A percentile compares a stretch with the other conserved stretches of the same genome.
Evolutionary conservation across 2,113 vertebrate genomes (phyloP).

Genomic region (Rhinolophus sinicus): DNA sequence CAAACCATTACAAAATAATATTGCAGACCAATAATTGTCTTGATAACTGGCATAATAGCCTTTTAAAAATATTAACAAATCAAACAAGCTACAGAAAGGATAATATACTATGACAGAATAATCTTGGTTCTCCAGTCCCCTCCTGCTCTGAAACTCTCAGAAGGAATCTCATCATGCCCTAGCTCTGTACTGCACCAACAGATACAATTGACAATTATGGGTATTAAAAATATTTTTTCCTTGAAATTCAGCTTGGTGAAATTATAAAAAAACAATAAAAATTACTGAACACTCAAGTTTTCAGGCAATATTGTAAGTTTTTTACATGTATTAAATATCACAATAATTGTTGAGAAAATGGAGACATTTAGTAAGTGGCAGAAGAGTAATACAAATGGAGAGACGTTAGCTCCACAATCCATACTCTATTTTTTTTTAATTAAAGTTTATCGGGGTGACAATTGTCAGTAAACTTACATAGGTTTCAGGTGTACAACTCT

Average conservation of each 20-base stretch:
- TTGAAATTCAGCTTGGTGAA: not conserved
- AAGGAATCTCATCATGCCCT: not conserved
- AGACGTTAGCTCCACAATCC: not conserved
- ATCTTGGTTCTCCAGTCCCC: not conserved
- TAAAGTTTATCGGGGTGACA: too few species aligned
- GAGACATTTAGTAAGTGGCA: not conserved
- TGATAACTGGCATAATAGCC: not conserved
- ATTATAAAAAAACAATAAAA: not conserved
- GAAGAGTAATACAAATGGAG: not conserved
- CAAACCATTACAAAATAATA: not conserved
- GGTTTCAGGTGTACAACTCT: too few species aligned
- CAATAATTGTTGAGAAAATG: not conserved
- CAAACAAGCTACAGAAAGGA: not conserved
- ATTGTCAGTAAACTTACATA: too few species aligned
- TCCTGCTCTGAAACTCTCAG: not conserved
- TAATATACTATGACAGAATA: not conserved
- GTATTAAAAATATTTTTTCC: too few species aligned
- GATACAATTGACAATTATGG: not conserved
- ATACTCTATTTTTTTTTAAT: not conserved
- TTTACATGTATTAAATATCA: not conserved
- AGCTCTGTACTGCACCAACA: not conserved
- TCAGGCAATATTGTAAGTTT: not conserved
- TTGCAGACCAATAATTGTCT: not conserved
- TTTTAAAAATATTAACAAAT: constrained; percentile 5
- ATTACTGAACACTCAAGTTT: not conserved